These are phyloP conservation scores for Thalassophryne amazonica DNA, from an alignment of 2,797 vertebrate species.

Conservation along the genomic window DNA sequence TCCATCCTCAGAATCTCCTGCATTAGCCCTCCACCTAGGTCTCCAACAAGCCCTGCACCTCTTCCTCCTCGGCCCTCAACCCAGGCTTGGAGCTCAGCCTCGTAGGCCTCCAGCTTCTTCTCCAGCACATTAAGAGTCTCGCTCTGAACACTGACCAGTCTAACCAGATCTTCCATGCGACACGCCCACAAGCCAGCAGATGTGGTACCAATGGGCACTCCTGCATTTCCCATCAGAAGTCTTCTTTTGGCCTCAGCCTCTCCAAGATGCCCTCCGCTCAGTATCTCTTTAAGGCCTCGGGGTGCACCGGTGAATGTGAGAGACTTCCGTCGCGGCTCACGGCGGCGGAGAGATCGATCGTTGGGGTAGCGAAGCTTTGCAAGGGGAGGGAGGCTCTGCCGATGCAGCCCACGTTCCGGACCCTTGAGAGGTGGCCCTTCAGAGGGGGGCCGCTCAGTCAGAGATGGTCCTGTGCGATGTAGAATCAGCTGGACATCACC, in stretches of 20 bases:
- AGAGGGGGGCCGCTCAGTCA: constrained; percentile 90
- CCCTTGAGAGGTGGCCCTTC: constrained; percentile 84
- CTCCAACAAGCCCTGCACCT: constrained; percentile 50
- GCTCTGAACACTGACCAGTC: constrained; percentile 87
- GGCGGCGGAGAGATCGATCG: constrained; percentile 86
- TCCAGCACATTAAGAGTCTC: constrained; percentile 89
- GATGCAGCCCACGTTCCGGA: constrained; percentile 90
- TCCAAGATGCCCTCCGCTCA: constrained; percentile 76
- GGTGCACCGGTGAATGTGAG: constrained; percentile 93
- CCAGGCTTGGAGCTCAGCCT: constrained; percentile 85
- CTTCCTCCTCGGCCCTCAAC: constrained; percentile 72
- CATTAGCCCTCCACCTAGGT: constrained; percentile 64
- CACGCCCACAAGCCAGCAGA: constrained; percentile 75
- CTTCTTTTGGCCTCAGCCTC: constrained; percentile 86
- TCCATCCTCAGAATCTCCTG: constrained; percentile 91
- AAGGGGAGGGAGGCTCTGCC: constrained; percentile 92
- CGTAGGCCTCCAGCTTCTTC: constrained; percentile 85
- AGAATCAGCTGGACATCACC: constrained; percentile 96
- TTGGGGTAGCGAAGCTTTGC: constrained; percentile 90
- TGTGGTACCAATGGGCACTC: constrained; percentile 33
- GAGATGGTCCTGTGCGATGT: constrained; percentile 91
- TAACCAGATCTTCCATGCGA: constrained; percentile 85
- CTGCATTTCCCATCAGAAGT: constrained; percentile 77
- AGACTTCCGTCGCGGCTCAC: constrained; percentile 94
- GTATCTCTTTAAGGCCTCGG: constrained; percentile 92